Base-by-base conservation (phyloP, 2,888 invertebrate genomes). In the Abrostola triplasia region DNA sequence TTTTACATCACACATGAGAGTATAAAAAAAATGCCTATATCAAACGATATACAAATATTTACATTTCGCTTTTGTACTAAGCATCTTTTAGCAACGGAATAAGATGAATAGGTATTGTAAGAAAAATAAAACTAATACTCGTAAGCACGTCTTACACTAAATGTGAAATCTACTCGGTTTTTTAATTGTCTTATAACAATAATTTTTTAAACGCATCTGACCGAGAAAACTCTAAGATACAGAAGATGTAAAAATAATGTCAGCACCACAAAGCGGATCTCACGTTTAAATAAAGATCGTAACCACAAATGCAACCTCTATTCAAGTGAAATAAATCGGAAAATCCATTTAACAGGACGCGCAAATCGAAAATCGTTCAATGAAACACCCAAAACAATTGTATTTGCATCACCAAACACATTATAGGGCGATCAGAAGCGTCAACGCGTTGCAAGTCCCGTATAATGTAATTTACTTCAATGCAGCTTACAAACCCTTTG, bases 391-490 rank as follows among this genome's bases (percentile, higher is more conserved):
- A 40, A 77, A 77, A 70, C 76, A 70, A 76, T 81, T 86, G 79
- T 80, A 82, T 91, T 92, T 91, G 92, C 93, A 91, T 90, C 92
- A 90, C 79, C 79, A 89, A 81, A 76, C 88, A 84, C 84, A 87
- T 90, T 90, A 83, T 84, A 68, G 68, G 64, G 51, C 67, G 65
- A 77, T 78, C 86, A 87, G 88, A 87, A 88, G 92, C 90, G 92
- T 91, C 81, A 92, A 83, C 73, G 88, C 89, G 87, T 88, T 78
- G 81, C 82, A 84, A 85, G 83, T 81, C 77, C 84, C 80, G 79
- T 84, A 79, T 90, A 90, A 90, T 88, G 85, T 90, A 89, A 90
- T 92, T 92, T 90, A 84, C 84, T 83, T 81, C 75, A 90, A 90
- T 87, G 81, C 76, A 82, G 64, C 67, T 76, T 72, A 70, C 64